Conservation (phyloP, 2,797 vertebrate species). For the Hyperoplus lanceolatus region DNA sequence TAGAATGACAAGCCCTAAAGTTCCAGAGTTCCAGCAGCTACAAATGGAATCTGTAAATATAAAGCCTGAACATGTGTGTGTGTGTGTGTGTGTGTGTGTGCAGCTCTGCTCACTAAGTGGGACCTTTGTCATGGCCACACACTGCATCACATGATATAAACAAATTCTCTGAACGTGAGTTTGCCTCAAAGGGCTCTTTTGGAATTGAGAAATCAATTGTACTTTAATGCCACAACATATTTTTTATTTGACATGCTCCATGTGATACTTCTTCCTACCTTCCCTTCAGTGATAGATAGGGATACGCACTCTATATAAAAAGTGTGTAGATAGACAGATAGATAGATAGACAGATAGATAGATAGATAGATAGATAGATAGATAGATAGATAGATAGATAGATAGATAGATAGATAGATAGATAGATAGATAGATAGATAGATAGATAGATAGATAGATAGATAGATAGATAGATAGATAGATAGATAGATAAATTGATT, state of each 20-base stretch:
- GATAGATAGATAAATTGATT: too few species aligned
- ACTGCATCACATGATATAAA: neutral
- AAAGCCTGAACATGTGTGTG: constrained; percentile 17
- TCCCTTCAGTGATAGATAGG: neutral
- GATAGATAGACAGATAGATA: too few species aligned
- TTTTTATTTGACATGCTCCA: neutral
- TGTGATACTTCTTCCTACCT: neutral
- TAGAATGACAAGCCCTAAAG: constrained; percentile 14
- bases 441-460: too few species aligned
- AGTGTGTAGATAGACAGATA: too few species aligned
- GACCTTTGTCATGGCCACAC: constrained; percentile 9
- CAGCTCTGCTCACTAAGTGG: constrained; percentile 12
- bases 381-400: too few species aligned
- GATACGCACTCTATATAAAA: neutral
- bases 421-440: too few species aligned
- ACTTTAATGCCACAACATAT: neutral
- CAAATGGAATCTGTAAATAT: constrained; percentile 47
- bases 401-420: too few species aligned
- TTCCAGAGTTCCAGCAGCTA: constrained; percentile 25
- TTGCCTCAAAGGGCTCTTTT: neutral
- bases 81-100: neutral
- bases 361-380: too few species aligned
- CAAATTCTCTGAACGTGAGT: neutral
- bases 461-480: too few species aligned
- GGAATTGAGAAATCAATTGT: neutral